Base-by-base conservation (phyloP, 2,888 invertebrate species). In the Leucophenga montana region DNA sequence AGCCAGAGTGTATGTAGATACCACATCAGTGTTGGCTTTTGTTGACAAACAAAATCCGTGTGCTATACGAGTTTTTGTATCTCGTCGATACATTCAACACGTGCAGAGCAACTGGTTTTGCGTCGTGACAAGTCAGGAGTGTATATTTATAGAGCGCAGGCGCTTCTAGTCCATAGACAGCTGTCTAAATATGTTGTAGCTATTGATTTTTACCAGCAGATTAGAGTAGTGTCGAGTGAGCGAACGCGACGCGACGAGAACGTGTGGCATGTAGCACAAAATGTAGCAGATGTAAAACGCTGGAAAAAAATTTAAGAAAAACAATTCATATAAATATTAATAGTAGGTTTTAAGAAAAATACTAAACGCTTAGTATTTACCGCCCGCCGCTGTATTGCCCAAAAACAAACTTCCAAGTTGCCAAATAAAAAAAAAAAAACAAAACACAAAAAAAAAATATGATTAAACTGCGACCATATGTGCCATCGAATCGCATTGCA, bases 401-500 rank as follows among this genome's bases (percentile, higher is more conserved):
- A 39, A 39, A 39, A 39, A 39, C 3, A 39, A 39, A 39, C 39
- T 39, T 39, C 11, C 39, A 8, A 39, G 11, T 39, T 11, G 18
- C 61, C 44, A 61, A 44, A 61, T 4, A 27, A 27, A 27, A 2
- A 27, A 27, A 27, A 2, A 27, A 27, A 27, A 2, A 27, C n/a
- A n/a, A n/a, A n/a, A n/a, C n/a, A n/a, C n/a, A 27, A 39, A 11
- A 39, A 39, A 39, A 39, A 61, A 76, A 71, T 18, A 88, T 88
- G 88, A 86, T 89, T 57, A 88, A 88, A 88, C 88, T 92, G 91
- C 89, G 91, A 80, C 91, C 90, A 85, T 92, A 92, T 89, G 91
- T 91, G 77, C 90, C 91, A 75, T 89, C 92, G 80, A 91, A 91
- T 79, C 90, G 91, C 77, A 90, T 92, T 67, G 91, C 92, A 77